These are phyloP conservation scores for Ornithoptera alexandrae DNA, from an alignment of 2,888 invertebrate species.

Conservation along the genomic window DNA sequence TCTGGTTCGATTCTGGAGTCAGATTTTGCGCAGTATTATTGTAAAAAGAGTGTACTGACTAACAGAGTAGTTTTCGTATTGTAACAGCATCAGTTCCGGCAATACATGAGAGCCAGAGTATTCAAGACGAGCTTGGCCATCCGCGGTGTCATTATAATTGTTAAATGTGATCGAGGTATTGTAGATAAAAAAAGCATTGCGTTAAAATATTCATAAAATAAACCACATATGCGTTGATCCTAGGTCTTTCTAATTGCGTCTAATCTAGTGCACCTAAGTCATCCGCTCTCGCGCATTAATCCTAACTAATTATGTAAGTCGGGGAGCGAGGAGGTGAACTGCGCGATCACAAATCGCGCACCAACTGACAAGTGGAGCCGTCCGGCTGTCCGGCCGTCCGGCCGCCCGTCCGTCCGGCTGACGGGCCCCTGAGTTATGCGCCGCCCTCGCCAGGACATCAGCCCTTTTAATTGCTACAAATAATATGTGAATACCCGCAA, in stretches of 20 bases:
- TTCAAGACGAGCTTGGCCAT: no score
- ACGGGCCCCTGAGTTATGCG: constrained; percentile 74
- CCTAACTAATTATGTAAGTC: constrained; percentile 77
- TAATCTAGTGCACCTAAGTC: constrained; percentile 66
- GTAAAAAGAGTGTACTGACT: no score
- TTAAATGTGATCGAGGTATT: no score
- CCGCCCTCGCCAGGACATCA: constrained; percentile 65
- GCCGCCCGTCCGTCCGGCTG: constrained; percentile 50
- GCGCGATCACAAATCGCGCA: constrained; percentile 74
- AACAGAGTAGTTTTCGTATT: no score
- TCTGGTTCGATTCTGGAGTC: no score
- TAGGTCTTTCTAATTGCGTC: constrained; percentile 47
- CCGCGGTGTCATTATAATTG: no score
- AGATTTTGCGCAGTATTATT: no score
- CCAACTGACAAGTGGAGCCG: constrained; percentile 75
- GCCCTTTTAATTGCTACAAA: constrained; percentile 73
- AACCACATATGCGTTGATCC: constrained; percentile 3
- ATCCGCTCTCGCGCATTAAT: constrained; percentile 74
- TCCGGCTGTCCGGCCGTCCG: constrained; percentile 53
- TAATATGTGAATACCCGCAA: constrained; percentile 72
- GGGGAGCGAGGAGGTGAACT: constrained; percentile 75
- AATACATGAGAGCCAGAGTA: no score
- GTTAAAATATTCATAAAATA: neutral
- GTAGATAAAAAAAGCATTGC: no score
- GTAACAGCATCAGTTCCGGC: no score